Base-by-base conservation (phyloP, 2,888 invertebrate species). In the Herminia tarsipennalis region DNA sequence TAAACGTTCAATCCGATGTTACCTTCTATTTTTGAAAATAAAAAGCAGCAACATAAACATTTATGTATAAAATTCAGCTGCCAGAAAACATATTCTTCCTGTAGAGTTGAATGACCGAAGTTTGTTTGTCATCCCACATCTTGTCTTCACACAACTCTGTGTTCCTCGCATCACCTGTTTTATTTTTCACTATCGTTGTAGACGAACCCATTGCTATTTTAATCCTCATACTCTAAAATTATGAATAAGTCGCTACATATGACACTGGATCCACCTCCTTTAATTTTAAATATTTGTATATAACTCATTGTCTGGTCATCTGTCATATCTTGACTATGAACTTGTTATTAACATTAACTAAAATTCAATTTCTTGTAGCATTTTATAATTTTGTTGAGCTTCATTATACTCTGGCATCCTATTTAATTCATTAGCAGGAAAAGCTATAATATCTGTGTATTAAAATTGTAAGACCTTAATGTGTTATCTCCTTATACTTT, bases 171-270 rank as follows among this genome's bases (percentile, higher is more conserved):
- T 84, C 82, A 87, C 83, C 83, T 88, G 86, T 81, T 83, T 83
- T 69, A 85, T 83, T 84, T 86, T 83, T 84, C 81, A 83, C 81
- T 82, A 83, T 79, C 70, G 77, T 70, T 52, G 76, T 66, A 68
- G 72, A 74, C 75, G 71, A 70, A 69, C 69, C 70, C 63, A 67
- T 71, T 39, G 73, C 76, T 86, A 85, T 87, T 85, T 86, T 76
- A 78, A 78, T 80, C 67, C 59, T 57, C 61, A 66, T 34, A 24
- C 71, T 70, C 63, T 67, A 75, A 67, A 69, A 78, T 79, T 84
- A 82, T 88, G 87, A 88, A 88, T 87, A 87, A 80, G 72, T 59
- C 50, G 67, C 64, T 57, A 64, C 70, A 66, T 67, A 70, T 72
- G 78, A 67, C 70, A 77, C 72, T 66, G 56, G 63, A 72, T 65